These are phyloP conservation scores for Chirona hameri DNA, from an alignment of 2,888 invertebrate species.

Conservation along the genomic window DNA sequence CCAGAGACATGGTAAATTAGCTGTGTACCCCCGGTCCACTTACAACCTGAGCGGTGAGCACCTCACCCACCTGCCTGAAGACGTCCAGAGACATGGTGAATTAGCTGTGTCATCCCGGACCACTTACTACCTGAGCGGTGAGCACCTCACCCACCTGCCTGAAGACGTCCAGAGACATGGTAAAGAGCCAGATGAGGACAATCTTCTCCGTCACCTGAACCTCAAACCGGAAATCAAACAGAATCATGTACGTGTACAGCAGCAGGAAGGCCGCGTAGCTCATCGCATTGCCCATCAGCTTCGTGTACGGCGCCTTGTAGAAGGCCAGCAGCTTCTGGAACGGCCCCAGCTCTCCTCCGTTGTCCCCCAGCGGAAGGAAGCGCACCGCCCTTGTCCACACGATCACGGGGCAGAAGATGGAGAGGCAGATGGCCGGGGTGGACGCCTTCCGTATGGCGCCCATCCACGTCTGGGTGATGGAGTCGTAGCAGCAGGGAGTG, in stretches of 20 bases:
- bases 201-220: constrained; percentile 45
- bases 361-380: constrained; percentile 39
- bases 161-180: constrained; percentile 45
- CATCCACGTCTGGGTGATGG: constrained; percentile 45
- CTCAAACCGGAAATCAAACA: constrained; percentile 45
- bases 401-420: constrained; percentile 41
- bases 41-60: no score
- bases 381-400: constrained; percentile 36
- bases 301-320: constrained; percentile 47
- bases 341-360: constrained; percentile 40
- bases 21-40: no score
- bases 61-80: no score
- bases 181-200: constrained; percentile 46
- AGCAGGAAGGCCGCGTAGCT: constrained; percentile 46
- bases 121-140: no score
- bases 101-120: no score
- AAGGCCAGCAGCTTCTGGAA: constrained; percentile 45
- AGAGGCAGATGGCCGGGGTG: constrained; percentile 36
- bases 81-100: no score
- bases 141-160: no score
- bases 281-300: constrained; percentile 43
- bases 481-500: constrained; percentile 44
- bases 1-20: no score
- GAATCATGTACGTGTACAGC: constrained; percentile 47
- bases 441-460: constrained; percentile 38